Percentiles rank a stretch among this genome's conserved stretches.
Conservation (phyloP, 2,113 vertebrate species). For the Chaetorhynchus papuensis region DNA sequence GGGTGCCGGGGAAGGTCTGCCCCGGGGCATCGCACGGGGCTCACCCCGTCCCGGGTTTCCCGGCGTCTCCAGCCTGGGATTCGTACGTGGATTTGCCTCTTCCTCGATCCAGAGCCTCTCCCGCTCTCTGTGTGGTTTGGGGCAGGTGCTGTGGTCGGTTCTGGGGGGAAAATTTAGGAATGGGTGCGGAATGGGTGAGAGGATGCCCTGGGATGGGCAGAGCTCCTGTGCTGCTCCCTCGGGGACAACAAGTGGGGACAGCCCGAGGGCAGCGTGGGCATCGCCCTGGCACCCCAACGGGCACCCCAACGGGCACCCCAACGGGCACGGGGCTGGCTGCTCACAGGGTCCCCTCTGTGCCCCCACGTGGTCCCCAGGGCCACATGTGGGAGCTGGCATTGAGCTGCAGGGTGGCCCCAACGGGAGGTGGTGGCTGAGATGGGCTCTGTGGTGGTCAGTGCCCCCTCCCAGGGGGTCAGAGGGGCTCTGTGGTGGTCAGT, state of each 20-base stretch:
- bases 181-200: background rate
- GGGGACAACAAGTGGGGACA: background rate
- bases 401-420: background rate
- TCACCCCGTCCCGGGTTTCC: background rate
- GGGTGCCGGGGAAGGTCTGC: background rate
- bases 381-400: fast-evolving
- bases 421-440: fast-evolving
- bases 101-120: fast-evolving
- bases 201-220: fast-evolving
- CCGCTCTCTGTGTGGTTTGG: fast-evolving
- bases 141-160: background rate
- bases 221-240: background rate
- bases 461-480: fast-evolving
- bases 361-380: fast-evolving
- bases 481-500: background rate
- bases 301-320: background rate
- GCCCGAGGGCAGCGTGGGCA: background rate
- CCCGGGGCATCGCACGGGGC: fast-evolving
- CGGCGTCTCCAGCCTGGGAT: background rate
- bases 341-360: background rate
- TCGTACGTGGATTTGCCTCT: fast-evolving
- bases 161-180: background rate
- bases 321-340: background rate
- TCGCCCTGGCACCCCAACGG: background rate
- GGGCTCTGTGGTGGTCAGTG: background rate